Percentiles rank a stretch among this genome's conserved stretches.
phyloP scores from a whole-genome alignment of 2,797 vertebrate genomes.

The Pelochelys cantorii region DNA sequence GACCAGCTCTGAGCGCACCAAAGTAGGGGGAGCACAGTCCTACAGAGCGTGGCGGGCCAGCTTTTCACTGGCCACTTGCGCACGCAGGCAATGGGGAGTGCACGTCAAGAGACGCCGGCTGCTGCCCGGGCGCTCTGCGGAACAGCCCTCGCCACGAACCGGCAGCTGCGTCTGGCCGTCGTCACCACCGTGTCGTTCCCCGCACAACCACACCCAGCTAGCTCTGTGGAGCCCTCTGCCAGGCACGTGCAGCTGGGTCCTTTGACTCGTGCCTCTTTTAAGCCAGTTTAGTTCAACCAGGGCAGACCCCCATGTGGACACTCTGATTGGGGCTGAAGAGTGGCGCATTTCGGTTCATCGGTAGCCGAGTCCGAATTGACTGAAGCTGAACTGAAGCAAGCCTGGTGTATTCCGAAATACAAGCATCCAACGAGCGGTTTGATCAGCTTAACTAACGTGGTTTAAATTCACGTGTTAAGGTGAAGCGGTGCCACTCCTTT shows the following conservation, averaged over 20 bases:
- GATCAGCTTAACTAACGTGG: neutral
- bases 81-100: neutral
- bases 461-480: neutral
- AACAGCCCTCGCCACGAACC: neutral
- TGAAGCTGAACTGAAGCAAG: neutral
- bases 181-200: neutral
- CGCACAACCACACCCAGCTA: accelerated
- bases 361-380: neutral
- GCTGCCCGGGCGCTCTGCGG: accelerated
- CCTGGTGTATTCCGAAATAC: neutral
- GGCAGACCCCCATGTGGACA: neutral
- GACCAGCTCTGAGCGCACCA: neutral
- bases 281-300: conserved; percentile 4
- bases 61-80: neutral
- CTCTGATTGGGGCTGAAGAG: neutral
- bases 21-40: neutral
- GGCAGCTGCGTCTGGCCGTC: neutral
- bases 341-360: neutral
- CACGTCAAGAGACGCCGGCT: neutral
- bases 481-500: neutral
- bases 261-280: neutral
- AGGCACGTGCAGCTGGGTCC: conserved; percentile 40
- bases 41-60: neutral
- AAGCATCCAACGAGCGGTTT: neutral
- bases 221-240: neutral